Conservation (phyloP, 2,888 invertebrate genomes). For the Rhabditoides inermis region DNA sequence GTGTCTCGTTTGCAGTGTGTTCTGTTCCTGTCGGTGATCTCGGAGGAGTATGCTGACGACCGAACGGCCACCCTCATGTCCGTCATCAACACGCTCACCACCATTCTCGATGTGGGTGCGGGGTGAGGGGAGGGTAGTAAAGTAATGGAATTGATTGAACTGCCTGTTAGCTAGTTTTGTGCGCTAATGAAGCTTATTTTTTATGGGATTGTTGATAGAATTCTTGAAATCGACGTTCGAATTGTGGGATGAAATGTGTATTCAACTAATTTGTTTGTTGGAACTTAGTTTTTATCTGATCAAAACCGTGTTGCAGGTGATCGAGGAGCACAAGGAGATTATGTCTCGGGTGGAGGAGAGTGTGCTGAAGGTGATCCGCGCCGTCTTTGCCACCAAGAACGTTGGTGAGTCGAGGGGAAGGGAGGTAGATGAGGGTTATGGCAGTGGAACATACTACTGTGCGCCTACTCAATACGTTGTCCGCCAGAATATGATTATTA, state of each 20-base stretch:
- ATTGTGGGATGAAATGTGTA: no score
- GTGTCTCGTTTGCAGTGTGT: conserved; percentile 2
- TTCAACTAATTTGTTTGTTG: neutral
- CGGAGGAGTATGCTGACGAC: conserved; percentile 65
- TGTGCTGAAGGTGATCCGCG: conserved; percentile 74
- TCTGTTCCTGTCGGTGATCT: conserved; percentile 53
- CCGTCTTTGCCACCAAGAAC: conserved; percentile 51
- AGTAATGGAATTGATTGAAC: no score
- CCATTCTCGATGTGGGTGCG: conserved; percentile 78
- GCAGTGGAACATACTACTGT: neutral
- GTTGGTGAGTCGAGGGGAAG: conserved; percentile 9
- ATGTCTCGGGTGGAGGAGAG: conserved; percentile 81
- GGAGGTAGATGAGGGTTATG: neutral
- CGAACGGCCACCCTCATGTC: conserved; percentile 96
- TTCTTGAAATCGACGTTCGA: no score
- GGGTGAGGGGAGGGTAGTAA: no score
- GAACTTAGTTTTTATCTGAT: neutral
- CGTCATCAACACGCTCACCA: conserved; percentile 87
- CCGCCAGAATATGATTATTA: no score
- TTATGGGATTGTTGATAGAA: no score
- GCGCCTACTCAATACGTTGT: no score
- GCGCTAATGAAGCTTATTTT: no score
- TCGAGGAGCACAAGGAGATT: conserved; percentile 59
- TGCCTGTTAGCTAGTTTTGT: no score
- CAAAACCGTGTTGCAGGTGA: conserved; percentile 1